These are phyloP conservation scores for Phaethornis superciliosus DNA, from an alignment of 2,113 vertebrate species.

Conservation along the genomic window DNA sequence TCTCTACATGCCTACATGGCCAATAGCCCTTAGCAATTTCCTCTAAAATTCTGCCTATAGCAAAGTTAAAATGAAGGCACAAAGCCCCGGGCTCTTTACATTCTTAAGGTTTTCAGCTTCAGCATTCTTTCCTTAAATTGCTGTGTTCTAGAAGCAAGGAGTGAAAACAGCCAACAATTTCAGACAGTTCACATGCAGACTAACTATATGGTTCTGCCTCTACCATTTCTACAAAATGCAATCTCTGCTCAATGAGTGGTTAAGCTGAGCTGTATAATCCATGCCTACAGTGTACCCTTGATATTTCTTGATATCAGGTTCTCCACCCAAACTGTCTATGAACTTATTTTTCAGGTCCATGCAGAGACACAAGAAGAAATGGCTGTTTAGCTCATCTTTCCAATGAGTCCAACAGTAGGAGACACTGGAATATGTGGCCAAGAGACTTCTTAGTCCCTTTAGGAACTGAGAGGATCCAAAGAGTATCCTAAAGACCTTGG, in stretches of 20 bases:
- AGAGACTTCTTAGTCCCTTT: background rate
- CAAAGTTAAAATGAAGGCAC: background rate
- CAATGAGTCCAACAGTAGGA: background rate
- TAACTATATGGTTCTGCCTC: background rate
- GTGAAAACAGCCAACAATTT: background rate
- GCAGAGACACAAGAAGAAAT: background rate
- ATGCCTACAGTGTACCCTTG: too few species aligned
- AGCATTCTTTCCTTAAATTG: background rate
- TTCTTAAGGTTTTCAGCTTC: background rate
- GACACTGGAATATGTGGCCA: background rate
- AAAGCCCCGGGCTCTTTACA: constrained; percentile 3
- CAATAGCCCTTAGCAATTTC: constrained; percentile 2
- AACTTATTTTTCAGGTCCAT: background rate
- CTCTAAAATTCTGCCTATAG: constrained; percentile 40
- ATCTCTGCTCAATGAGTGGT: background rate
- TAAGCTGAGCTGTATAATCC: background rate
- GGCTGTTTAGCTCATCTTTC: background rate
- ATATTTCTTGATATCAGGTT: background rate
- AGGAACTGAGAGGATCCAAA: background rate
- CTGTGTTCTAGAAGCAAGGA: background rate
- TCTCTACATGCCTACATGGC: background rate
- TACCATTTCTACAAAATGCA: background rate
- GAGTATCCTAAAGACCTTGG: background rate
- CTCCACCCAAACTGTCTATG: background rate
- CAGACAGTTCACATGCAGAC: background rate